Evolutionary conservation across 23 tunicate species (phyloP).

Genomic region (Styela clava): DNA sequence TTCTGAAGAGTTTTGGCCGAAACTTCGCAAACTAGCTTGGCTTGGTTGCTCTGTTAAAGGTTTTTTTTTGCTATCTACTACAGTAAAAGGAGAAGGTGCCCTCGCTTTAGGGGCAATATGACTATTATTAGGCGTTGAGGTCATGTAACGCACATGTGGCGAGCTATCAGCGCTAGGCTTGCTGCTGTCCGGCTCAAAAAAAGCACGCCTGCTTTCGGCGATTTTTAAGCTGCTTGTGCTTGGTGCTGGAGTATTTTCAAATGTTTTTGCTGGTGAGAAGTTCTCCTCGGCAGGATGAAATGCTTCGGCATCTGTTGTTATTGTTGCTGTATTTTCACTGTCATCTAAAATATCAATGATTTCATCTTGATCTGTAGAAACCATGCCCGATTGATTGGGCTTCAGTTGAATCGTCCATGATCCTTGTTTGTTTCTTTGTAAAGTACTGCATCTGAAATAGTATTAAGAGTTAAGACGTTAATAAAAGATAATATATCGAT

Average conservation of each 20-base stretch:
- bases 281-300: constrained; percentile 12
- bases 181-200: constrained; percentile 1
- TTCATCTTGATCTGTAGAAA: constrained; percentile 13
- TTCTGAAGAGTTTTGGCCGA: constrained; percentile 15
- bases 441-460: constrained; percentile 19
- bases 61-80: background rate
- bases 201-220: constrained; percentile 11
- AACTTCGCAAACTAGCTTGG: constrained; percentile 24
- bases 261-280: background rate
- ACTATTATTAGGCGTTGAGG: constrained; percentile 3
- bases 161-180: too few species aligned
- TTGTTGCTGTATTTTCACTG: too few species aligned
- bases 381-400: constrained; percentile 30
- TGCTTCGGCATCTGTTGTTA: background rate
- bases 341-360: constrained; percentile 26
- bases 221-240: constrained; percentile 4
- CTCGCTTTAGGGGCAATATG: background rate
- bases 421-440: constrained; percentile 25
- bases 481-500: too few species aligned
- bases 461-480: too few species aligned
- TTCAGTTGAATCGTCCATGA: constrained; percentile 11
- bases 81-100: background rate
- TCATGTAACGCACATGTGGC: constrained; percentile 14
- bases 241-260: background rate
- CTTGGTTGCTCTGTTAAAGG: constrained; percentile 11